These are phyloP conservation scores for Panurus biarmicus DNA, from an alignment of 2,113 vertebrate genomes.

Conservation along the genomic window DNA sequence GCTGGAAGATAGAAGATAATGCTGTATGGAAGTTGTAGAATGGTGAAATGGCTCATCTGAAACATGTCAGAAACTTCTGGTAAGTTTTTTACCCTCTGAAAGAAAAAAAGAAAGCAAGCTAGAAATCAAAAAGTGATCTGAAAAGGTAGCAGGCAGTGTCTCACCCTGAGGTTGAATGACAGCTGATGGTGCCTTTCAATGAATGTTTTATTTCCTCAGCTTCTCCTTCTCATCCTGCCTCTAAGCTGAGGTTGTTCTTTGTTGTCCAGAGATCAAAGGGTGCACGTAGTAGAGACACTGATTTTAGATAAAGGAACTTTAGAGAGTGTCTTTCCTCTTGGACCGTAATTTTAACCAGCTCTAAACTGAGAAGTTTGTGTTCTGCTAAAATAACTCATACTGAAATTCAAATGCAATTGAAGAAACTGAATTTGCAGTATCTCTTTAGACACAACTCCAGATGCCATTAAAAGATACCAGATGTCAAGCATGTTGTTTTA, in stretches of 20 bases:
- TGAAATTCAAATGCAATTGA: slow-evolving; percentile 13
- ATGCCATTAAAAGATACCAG: slow-evolving; percentile 62
- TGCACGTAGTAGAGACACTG: neutral
- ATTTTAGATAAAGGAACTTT: neutral
- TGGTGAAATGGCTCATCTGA: neutral
- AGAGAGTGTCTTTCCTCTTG: neutral
- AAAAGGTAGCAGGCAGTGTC: neutral
- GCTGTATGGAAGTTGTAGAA: neutral
- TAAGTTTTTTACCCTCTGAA: neutral
- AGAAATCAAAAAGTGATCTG: neutral
- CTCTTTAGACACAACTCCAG: slow-evolving; percentile 49
- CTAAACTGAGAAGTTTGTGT: neutral
- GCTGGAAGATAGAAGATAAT: neutral
- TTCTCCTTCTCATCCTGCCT: neutral
- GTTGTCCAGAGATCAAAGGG: neutral
- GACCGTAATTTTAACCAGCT: neutral
- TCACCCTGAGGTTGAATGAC: neutral
- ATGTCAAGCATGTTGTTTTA: slow-evolving; percentile 54
- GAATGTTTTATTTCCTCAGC: neutral
- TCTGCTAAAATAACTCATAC: neutral
- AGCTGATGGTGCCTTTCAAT: neutral
- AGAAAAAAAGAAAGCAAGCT: neutral
- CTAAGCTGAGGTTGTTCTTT: neutral
- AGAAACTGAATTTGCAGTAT: slow-evolving; percentile 34
- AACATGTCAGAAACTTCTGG: neutral